A percentile compares a stretch with the other conserved stretches of the same genome.
Evolutionary conservation across 1,140 invertebrate genomes (phyloP).

Genomic region (Drosophila ambigua): DNA sequence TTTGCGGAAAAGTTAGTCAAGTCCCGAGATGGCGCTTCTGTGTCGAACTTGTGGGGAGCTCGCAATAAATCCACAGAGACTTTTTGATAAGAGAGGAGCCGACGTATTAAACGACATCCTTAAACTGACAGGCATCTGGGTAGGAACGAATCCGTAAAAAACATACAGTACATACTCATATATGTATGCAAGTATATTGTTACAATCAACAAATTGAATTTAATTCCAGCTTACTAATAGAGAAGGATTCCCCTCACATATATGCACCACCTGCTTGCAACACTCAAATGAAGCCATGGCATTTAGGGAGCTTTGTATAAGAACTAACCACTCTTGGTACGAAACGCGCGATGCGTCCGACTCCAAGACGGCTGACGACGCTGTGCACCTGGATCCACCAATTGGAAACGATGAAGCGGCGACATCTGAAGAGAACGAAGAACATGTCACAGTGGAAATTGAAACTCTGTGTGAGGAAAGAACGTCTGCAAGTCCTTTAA

Average conservation of each 20-base stretch:
- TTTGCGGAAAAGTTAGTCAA: not conserved
- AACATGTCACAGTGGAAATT: slow-evolving; percentile 5
- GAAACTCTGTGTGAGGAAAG: not conserved
- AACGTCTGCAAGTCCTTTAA: not conserved
- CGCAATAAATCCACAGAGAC: not conserved
- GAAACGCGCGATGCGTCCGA: not conserved
- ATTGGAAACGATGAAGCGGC: too few species aligned
- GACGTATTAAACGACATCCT: slow-evolving; percentile 19
- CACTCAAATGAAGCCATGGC: slow-evolving; percentile 41
- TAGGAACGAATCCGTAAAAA: not conserved
- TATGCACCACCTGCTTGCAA: slow-evolving; percentile 36
- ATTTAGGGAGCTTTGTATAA: slow-evolving; percentile 45
- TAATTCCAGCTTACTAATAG: slow-evolving; percentile 15
- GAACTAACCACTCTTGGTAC: slow-evolving; percentile 11
- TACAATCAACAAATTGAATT: not conserved
- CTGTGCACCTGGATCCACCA: not conserved
- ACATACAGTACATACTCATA: not conserved
- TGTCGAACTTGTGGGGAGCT: slow-evolving; percentile 30
- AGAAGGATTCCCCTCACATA: slow-evolving; percentile 15
- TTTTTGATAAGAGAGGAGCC: slow-evolving; percentile 10
- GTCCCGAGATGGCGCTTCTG: not conserved
- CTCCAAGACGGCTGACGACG: not conserved
- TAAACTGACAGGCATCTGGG: slow-evolving; percentile 17
- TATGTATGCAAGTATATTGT: too few species aligned
- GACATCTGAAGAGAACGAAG: not conserved